Conservation (phyloP, 2,113 vertebrate species). For the Pseudopodoces humilis region DNA sequence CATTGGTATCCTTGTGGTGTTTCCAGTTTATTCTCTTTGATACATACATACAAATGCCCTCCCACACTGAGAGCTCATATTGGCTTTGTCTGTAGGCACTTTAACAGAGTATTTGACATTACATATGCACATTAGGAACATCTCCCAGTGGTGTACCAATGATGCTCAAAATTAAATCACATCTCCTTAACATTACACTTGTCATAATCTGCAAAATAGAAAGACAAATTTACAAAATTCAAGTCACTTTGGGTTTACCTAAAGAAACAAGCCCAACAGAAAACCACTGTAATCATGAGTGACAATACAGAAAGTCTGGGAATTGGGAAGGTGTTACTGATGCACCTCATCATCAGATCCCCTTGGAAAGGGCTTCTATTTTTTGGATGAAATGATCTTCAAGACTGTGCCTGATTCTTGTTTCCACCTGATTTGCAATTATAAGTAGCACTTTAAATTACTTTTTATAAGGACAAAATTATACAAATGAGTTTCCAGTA, state of each 20-base stretch:
- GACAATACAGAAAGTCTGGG: conserved; percentile 14
- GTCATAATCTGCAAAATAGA: neutral
- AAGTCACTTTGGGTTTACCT: conserved; percentile 24
- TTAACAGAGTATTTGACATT: conserved; percentile 6
- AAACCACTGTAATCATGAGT: neutral
- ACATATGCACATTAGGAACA: neutral
- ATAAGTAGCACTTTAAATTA: neutral
- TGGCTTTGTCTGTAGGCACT: neutral
- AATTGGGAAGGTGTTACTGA: conserved; percentile 9
- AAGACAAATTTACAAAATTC: conserved; percentile 31
- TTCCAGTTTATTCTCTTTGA: neutral
- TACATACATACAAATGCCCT: neutral
- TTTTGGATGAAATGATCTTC: neutral
- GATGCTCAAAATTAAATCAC: conserved; percentile 39
- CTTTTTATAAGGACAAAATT: neutral
- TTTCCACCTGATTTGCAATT: neutral
- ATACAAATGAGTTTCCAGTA: neutral
- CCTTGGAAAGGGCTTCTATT: neutral
- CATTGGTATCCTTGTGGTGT: neutral
- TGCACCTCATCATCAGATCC: neutral
- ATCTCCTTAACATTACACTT: conserved; percentile 19
- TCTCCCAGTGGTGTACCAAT: conserved; percentile 15
- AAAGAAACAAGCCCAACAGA: conserved; percentile 24
- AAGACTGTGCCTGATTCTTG: neutral
- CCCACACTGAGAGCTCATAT: neutral